Conservation (phyloP, 2,797 vertebrate species). For the Steatocranus sp. region DNA sequence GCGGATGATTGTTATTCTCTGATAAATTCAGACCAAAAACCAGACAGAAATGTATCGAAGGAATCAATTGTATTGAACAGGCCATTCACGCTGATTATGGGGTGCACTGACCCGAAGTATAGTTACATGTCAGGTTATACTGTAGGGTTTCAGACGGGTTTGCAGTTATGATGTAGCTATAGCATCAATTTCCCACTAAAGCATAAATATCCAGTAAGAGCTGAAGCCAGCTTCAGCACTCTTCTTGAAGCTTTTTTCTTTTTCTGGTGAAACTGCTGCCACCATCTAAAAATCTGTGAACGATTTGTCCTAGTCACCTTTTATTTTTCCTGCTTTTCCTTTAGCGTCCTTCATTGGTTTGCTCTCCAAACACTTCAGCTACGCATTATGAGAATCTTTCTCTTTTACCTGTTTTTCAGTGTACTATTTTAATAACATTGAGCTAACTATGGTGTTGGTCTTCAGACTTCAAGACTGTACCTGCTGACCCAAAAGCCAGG, state of each 20-base stretch:
- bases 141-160: neutral
- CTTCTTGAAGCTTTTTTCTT: neutral
- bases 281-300: neutral
- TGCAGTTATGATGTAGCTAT: neutral
- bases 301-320: neutral
- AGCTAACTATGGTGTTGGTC: neutral
- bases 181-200: neutral
- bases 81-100: neutral
- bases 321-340: neutral
- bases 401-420: neutral
- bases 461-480: neutral
- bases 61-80: neutral
- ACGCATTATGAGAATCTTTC: neutral
- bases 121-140: neutral
- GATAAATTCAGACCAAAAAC: neutral
- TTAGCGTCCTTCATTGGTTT: neutral
- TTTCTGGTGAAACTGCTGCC: neutral
- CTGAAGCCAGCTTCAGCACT: neutral
- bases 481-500: neutral
- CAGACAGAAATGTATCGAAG: neutral
- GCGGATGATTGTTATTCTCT: neutral
- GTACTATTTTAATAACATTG: neutral
- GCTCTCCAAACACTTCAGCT: neutral
- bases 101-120: neutral
- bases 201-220: neutral